These are phyloP conservation scores for Nixonia krombeini DNA, from an alignment of 1,140 invertebrate species.

Conservation along the genomic window DNA sequence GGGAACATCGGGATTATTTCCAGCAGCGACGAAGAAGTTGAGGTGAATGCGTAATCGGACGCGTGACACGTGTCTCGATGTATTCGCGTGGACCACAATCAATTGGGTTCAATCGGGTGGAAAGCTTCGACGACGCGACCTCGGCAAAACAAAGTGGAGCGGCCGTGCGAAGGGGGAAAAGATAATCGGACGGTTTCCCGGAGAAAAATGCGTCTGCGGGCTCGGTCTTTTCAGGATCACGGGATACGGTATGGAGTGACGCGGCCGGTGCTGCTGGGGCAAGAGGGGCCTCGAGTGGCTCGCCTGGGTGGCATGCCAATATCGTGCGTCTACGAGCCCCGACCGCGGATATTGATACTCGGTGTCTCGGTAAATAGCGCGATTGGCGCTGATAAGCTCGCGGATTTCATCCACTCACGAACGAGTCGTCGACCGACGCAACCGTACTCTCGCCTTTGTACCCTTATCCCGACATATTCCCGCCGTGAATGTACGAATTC, in stretches of 20 bases:
- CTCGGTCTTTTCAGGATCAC: slow-evolving; percentile 27
- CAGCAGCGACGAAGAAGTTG: background rate
- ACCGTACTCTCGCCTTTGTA: background rate
- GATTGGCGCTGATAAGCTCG: slow-evolving; percentile 44
- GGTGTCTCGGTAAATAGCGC: slow-evolving; percentile 48
- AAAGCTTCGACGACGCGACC: background rate
- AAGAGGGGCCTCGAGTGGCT: slow-evolving; percentile 35
- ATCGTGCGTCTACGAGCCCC: slow-evolving; percentile 44
- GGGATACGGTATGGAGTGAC: slow-evolving; percentile 23
- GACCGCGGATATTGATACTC: slow-evolving; percentile 50
- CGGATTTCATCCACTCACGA: slow-evolving; percentile 36
- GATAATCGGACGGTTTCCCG: slow-evolving; percentile 24
- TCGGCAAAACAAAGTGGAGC: slow-evolving; percentile 7
- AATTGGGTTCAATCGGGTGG: slow-evolving; percentile 11
- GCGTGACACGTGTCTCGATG: background rate
- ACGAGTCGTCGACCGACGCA: slow-evolving; percentile 29
- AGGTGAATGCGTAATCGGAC: background rate
- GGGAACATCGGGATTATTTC: no score
- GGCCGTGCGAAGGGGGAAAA: slow-evolving; percentile 14
- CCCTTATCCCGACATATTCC: no score
- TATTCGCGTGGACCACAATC: background rate
- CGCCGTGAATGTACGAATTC: no score
- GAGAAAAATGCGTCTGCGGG: slow-evolving; percentile 9
- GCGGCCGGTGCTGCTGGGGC: no score
- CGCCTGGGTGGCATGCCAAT: slow-evolving; percentile 36